These are phyloP conservation scores for Ormia ochracea DNA, from an alignment of 2,888 invertebrate species.

Conservation along the genomic window DNA sequence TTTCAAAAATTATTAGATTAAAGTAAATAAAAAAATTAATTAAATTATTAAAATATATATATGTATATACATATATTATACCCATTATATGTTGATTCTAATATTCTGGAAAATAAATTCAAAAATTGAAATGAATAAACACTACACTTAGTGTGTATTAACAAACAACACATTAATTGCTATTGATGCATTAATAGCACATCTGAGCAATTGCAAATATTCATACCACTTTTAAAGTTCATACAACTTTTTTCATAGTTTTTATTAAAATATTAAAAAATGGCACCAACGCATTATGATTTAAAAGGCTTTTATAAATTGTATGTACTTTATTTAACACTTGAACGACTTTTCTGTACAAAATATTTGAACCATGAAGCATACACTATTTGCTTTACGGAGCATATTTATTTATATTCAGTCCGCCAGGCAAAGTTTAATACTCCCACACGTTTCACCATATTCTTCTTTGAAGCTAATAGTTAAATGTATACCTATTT, in stretches of 20 bases:
- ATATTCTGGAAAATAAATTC: too few species aligned
- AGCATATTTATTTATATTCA: not conserved
- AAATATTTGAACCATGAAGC: constrained; percentile 29
- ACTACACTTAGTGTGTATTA: not conserved
- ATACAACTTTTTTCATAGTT: constrained; percentile 4
- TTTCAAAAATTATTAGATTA: too few species aligned
- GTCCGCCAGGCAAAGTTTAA: not conserved
- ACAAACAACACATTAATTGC: not conserved
- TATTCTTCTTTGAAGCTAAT: not conserved
- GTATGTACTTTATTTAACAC: constrained; percentile 58
- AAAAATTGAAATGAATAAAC: too few species aligned
- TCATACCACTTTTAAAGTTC: constrained; percentile 2
- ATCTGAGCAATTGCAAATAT: constrained; percentile 10
- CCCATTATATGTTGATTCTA: too few species aligned
- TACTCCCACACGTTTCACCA: not conserved
- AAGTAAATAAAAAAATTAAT: too few species aligned
- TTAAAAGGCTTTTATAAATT: constrained; percentile 44
- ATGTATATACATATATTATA: too few species aligned
- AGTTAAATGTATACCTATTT: not conserved
- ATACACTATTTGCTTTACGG: not conserved
- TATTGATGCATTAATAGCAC: not conserved
- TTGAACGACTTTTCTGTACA: constrained; percentile 31
- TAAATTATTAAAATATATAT: too few species aligned
- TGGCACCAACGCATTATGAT: not conserved
- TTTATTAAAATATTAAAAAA: constrained; percentile 10